Evolutionary conservation across 2,113 vertebrate genomes (phyloP).

Genomic region (Colossoma macropomum): DNA sequence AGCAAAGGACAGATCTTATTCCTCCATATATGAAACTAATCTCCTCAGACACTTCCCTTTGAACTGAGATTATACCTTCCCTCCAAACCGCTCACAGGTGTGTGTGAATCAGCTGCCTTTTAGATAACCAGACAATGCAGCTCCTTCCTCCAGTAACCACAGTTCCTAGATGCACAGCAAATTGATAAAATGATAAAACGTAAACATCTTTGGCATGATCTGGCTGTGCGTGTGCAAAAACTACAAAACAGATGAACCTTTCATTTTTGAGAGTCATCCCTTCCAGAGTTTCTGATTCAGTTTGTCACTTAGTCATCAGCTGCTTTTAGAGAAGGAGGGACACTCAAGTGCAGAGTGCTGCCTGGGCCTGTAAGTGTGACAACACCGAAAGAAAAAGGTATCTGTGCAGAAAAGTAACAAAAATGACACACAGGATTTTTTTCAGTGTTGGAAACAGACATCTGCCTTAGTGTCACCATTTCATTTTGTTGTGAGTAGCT

Average conservation of each 20-base stretch:
- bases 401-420: too few relatives aligned
- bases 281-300: too few relatives aligned
- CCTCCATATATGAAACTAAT: neutral
- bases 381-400: too few relatives aligned
- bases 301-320: too few relatives aligned
- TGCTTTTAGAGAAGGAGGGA: too few relatives aligned
- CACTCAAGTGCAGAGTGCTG: too few relatives aligned
- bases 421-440: too few relatives aligned
- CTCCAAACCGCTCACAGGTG: neutral
- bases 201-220: neutral
- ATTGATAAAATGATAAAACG: neutral
- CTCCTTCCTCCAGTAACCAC: neutral
- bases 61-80: constrained; percentile 19
- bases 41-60: constrained; percentile 5
- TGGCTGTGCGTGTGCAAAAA: neutral
- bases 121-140: neutral
- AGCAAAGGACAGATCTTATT: neutral
- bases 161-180: neutral
- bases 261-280: too few relatives aligned
- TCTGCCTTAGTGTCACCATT: too few relatives aligned
- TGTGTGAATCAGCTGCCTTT: neutral
- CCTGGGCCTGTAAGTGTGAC: too few relatives aligned
- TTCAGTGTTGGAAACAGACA: too few relatives aligned
- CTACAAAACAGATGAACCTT: neutral
- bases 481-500: too few relatives aligned